Evolutionary conservation across 2,888 invertebrate species (phyloP).

Genomic region (Podotricha telesiphe): DNA sequence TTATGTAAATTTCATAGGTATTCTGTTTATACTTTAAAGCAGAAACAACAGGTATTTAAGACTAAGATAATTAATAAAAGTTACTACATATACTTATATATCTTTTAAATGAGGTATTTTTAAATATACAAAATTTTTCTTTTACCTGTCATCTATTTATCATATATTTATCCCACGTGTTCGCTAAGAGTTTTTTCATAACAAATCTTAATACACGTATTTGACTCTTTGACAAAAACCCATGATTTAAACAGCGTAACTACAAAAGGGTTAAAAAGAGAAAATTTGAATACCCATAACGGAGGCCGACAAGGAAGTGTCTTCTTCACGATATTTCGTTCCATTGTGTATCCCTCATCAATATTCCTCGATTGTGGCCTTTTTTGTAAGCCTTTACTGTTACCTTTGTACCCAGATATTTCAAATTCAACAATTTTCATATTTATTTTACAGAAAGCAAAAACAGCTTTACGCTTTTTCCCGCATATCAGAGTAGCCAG

Average conservation of each 20-base stretch:
- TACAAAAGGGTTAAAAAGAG: constrained; percentile 37
- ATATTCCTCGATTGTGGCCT: constrained; percentile 50
- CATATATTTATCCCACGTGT: not conserved
- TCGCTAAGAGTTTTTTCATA: not conserved
- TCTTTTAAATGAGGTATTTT: no score
- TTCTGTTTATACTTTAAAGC: no score
- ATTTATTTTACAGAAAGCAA: no score
- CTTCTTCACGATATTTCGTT: constrained; percentile 46
- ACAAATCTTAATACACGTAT: not conserved
- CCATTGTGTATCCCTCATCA: constrained; percentile 53
- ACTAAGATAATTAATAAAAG: no score
- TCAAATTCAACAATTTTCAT: constrained; percentile 38
- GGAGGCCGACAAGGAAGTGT: constrained; percentile 48
- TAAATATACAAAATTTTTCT: no score
- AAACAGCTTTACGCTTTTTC: no score
- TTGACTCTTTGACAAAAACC: constrained; percentile 17
- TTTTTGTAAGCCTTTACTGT: constrained; percentile 40
- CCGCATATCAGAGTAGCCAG: no score
- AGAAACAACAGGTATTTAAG: no score
- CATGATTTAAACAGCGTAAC: constrained; percentile 19
- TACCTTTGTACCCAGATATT: constrained; percentile 45
- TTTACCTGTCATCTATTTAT: not conserved
- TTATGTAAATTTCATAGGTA: no score
- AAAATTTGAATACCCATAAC: constrained; percentile 44
- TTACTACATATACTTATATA: no score